Evolutionary conservation across 2,113 vertebrate genomes (phyloP).

Genomic region (Periophthalmus modestus): DNA sequence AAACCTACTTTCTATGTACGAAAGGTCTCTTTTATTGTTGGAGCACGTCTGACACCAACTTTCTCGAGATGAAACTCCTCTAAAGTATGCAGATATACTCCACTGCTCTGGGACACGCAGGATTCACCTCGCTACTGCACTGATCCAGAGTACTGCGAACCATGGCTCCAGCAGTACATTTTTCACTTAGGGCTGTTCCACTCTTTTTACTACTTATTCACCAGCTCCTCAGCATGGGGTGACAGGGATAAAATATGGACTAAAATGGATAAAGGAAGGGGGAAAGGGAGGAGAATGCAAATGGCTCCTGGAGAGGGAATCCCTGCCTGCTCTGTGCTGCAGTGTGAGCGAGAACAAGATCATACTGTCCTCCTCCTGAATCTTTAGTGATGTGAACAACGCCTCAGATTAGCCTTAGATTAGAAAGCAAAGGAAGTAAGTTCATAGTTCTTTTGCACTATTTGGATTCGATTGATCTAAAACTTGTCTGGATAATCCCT

Average conservation of each 20-base stretch:
- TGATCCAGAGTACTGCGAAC: not conserved
- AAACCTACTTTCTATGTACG: not conserved
- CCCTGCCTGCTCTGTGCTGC: conserved; percentile 12
- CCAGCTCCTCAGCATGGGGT: conserved; percentile 16
- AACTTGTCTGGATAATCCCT: too few species aligned
- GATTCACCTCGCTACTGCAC: conserved; percentile 13
- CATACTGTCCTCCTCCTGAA: not conserved
- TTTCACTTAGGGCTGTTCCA: conserved; percentile 13
- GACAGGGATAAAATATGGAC: conserved; percentile 3
- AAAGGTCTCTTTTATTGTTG: conserved; percentile 13
- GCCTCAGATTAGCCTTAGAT: not conserved
- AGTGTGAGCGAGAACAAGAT: not conserved
- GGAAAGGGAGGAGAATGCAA: conserved; percentile 24
- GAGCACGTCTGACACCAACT: not conserved
- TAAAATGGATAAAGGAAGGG: conserved; percentile 9
- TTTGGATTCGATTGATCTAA: too few species aligned
- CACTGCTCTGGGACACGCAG: not conserved
- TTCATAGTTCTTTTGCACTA: too few species aligned
- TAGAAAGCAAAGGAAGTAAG: not conserved
- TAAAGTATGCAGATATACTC: conserved; percentile 12
- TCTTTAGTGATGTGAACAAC: not conserved
- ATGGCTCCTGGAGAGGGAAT: conserved; percentile 9
- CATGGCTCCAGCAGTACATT: conserved; percentile 27
- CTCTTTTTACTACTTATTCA: conserved; percentile 24
- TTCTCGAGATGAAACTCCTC: not conserved